These are phyloP conservation scores for Tetramorium alpestre DNA, from an alignment of 1,140 invertebrate species.

Conservation along the genomic window DNA sequence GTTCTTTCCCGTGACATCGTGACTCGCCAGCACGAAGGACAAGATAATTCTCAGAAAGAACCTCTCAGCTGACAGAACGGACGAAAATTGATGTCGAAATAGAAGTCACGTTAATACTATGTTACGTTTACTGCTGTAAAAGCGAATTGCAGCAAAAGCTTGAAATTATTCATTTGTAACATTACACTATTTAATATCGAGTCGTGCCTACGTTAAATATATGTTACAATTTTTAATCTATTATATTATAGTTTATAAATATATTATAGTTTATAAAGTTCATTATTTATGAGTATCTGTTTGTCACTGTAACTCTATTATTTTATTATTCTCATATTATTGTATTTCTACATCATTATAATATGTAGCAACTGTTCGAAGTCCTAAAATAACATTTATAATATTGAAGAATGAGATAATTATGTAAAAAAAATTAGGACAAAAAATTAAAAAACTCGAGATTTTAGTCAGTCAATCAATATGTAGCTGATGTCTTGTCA, in stretches of 20 bases:
- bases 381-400: neutral
- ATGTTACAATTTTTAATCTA: too few species aligned
- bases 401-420: neutral
- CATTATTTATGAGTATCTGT: neutral
- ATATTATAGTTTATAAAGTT: neutral
- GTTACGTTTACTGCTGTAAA: conserved; percentile 9
- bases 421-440: neutral
- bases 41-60: conserved; percentile 46
- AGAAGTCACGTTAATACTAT: conserved; percentile 22
- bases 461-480: neutral
- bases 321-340: neutral
- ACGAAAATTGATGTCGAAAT: conserved; percentile 32
- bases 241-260: neutral
- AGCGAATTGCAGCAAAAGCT: neutral
- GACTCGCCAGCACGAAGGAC: conserved; percentile 36
- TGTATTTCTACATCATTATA: neutral
- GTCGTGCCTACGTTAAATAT: too few species aligned
- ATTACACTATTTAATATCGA: neutral
- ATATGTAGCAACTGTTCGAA: neutral
- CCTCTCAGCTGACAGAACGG: conserved; percentile 14
- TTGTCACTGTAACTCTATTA: neutral
- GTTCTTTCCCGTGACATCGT: conserved; percentile 49
- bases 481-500: neutral
- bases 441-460: neutral
- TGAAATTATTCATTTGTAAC: neutral